A percentile compares a stretch with the other conserved stretches of the same genome.
Evolutionary conservation across 2,797 vertebrate species (phyloP).

Genomic region (Cichlasoma orientale): DNA sequence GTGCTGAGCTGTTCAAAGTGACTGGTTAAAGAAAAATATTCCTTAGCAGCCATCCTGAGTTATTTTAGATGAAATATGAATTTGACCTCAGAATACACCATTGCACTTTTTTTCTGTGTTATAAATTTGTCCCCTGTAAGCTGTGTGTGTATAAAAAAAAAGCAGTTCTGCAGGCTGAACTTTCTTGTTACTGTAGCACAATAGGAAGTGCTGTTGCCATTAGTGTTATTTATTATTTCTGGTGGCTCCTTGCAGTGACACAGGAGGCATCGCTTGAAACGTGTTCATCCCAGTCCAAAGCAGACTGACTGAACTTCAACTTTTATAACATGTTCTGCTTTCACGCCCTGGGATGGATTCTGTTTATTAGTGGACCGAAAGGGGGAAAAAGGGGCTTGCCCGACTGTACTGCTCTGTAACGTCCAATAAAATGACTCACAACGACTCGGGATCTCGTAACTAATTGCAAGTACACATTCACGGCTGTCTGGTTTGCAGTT

Average conservation of each 20-base stretch:
- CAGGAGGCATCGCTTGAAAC: constrained; percentile 37
- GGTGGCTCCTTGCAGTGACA: constrained; percentile 42
- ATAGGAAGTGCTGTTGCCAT: constrained; percentile 56
- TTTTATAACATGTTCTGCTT: constrained; percentile 39
- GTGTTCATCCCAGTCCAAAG: constrained; percentile 45
- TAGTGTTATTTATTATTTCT: constrained; percentile 65
- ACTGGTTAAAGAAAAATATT: not conserved
- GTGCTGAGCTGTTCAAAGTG: not conserved
- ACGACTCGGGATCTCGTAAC: not conserved
- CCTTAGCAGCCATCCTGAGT: not conserved
- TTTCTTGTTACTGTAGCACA: constrained; percentile 27
- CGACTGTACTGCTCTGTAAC: not conserved
- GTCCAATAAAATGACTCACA: not conserved
- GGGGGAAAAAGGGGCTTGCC: not conserved
- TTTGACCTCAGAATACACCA: not conserved
- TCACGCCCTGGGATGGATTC: not conserved
- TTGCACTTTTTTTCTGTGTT: not conserved
- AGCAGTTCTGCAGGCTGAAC: not conserved
- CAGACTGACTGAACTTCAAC: constrained; percentile 29
- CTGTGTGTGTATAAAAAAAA: not conserved
- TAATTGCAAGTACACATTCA: constrained; percentile 32
- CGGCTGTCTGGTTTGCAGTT: constrained; percentile 20
- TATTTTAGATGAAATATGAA: not conserved
- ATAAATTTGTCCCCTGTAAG: not conserved
- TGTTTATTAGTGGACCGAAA: not conserved